phyloP scores from a whole-genome alignment of 2,113 vertebrate genomes.

The Benitochromis conjunctus region DNA sequence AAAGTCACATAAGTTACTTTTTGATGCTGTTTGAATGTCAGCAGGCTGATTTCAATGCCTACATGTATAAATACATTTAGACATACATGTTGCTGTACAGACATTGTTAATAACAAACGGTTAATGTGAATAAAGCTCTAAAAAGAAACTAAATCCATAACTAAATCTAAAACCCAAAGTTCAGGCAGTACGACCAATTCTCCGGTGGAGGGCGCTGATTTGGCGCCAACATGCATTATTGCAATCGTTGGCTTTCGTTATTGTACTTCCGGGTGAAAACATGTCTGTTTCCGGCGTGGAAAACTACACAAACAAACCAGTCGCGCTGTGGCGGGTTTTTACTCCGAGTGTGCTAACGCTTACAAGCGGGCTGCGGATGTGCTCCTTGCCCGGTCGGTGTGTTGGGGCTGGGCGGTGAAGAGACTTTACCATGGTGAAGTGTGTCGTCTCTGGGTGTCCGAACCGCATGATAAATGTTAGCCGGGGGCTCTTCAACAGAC shows the following conservation, averaged over 20 bases:
- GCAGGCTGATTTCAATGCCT: background rate
- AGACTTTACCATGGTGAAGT: constrained; percentile 46
- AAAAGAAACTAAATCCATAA: background rate
- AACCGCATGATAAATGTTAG: background rate
- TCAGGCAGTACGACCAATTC: background rate
- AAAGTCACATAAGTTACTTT: background rate
- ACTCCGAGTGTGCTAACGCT: too few species aligned
- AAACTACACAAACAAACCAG: background rate
- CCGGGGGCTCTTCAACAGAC: background rate
- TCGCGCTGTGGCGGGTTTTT: too few species aligned
- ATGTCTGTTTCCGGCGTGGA: background rate
- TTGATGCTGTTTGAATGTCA: background rate
- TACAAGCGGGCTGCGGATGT: background rate
- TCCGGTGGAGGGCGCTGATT: background rate
- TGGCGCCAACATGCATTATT: background rate
- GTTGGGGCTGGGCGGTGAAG: background rate
- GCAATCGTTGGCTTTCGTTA: background rate
- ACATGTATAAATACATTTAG: background rate
- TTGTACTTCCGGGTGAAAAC: constrained; percentile 24
- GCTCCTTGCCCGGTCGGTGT: background rate
- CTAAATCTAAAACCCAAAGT: background rate
- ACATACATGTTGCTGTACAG: background rate
- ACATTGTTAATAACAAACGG: background rate
- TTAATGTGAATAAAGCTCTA: background rate
- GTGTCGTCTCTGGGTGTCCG: constrained; percentile 57